A percentile compares a stretch with the other conserved stretches of the same genome.
phyloP scores from a whole-genome alignment of 2,797 vertebrate species.

The Selene dorsalis region DNA sequence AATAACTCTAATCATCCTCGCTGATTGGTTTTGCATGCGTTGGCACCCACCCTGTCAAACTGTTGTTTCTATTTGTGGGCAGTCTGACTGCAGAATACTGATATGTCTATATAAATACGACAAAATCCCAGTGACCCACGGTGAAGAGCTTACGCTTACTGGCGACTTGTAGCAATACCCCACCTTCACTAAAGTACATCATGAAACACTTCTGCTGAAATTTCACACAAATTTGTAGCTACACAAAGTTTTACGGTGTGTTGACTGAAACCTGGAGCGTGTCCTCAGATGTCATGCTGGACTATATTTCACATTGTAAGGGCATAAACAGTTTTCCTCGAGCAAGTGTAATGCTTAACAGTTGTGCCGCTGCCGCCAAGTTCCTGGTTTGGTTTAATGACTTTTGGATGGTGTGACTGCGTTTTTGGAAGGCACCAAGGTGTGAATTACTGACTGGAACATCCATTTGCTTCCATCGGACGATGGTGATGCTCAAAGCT shows the following conservation, averaged over 20 bases:
- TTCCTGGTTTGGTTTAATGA: constrained; percentile 71
- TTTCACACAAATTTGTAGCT: constrained; percentile 40
- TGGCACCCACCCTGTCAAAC: constrained; percentile 56
- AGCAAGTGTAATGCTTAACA: constrained; percentile 61
- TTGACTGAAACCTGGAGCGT: constrained; percentile 62
- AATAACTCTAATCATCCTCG: constrained; percentile 62
- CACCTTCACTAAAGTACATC: constrained; percentile 41
- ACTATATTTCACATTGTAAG: constrained; percentile 63
- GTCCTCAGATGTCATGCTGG: constrained; percentile 66
- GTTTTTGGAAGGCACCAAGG: constrained; percentile 65
- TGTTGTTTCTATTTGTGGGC: constrained; percentile 55
- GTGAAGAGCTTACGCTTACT: constrained; percentile 34
- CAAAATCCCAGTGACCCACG: constrained; percentile 46
- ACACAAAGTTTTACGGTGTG: constrained; percentile 63
- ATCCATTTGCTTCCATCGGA: constrained; percentile 56
- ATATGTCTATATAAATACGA: constrained; percentile 53
- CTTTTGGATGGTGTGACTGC: constrained; percentile 60
- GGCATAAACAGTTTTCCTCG: constrained; percentile 61
- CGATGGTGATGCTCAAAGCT: constrained; percentile 58
- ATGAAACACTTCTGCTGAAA: constrained; percentile 36
- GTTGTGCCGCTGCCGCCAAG: constrained; percentile 53
- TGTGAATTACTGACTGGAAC: constrained; percentile 67
- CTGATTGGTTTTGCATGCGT: constrained; percentile 66
- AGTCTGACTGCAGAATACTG: constrained; percentile 36
- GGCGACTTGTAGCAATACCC: constrained; percentile 13